phyloP scores from a whole-genome alignment of 1,140 invertebrate species.

The Pseudomyrmex pallidus region DNA sequence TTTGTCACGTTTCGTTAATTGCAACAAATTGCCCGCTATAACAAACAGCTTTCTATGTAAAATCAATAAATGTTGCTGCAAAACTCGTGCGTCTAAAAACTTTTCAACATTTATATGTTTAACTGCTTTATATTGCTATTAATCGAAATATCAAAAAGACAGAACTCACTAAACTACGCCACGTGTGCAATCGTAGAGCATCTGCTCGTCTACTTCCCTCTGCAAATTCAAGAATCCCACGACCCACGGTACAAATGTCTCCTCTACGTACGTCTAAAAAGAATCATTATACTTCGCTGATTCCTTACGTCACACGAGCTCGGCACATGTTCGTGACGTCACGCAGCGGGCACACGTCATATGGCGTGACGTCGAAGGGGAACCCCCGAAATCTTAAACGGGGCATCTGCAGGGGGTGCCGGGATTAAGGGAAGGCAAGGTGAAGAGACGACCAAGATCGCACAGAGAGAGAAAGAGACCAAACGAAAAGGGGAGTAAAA shows the following conservation, averaged over 20 bases:
- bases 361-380: constrained; percentile 73
- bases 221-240: constrained; percentile 64
- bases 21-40: constrained; percentile 8
- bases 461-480: constrained; percentile 50
- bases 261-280: constrained; percentile 45
- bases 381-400: constrained; percentile 62
- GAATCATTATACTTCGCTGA: constrained; percentile 58
- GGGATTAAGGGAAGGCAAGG: constrained; percentile 59
- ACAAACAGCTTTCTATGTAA: constrained; percentile 9
- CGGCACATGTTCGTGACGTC: constrained; percentile 76
- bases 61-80: neutral
- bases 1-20: constrained; percentile 18
- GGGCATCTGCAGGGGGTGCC: constrained; percentile 64
- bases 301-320: constrained; percentile 69
- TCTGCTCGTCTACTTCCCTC: constrained; percentile 62
- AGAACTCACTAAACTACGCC: neutral
- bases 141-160: constrained; percentile 13
- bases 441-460: constrained; percentile 40
- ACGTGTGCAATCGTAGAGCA: constrained; percentile 58
- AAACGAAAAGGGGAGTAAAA: too few species aligned
- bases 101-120: neutral
- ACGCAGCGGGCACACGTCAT: constrained; percentile 73
- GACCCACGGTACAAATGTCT: constrained; percentile 53
- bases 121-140: constrained; percentile 18
- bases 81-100: neutral